A percentile compares a stretch with the other conserved stretches of the same genome.
Conservation (phyloP, 2,888 invertebrate species). For the Vesta saturnalis region DNA sequence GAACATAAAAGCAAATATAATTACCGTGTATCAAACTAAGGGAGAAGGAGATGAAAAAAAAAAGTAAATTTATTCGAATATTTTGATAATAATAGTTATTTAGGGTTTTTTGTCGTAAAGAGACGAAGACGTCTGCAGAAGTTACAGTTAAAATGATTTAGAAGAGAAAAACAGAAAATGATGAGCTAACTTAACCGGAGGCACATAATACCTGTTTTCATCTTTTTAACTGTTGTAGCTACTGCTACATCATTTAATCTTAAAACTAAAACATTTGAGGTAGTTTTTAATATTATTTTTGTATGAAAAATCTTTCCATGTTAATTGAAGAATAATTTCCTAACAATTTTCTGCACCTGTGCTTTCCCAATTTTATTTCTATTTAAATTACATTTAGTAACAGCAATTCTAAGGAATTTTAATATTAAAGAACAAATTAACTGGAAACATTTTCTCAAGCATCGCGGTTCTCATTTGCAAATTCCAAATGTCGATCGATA, state of each 20-base stretch:
- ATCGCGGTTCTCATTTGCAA: no score
- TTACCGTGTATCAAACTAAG: constrained; percentile 6
- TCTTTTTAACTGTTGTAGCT: constrained; percentile 28
- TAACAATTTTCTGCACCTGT: neutral
- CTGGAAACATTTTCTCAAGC: no score
- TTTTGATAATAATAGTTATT: constrained; percentile 17
- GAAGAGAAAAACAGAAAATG: no score
- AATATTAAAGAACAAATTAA: no score
- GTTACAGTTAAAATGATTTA: constrained; percentile 7
- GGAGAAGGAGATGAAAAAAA: neutral
- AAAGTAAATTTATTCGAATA: constrained; percentile 16
- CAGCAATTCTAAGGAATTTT: no score
- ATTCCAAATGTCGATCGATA: no score
- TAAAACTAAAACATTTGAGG: no score
- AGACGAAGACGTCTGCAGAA: no score
- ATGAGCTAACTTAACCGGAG: constrained; percentile 17
- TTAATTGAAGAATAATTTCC: no score
- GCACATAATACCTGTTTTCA: constrained; percentile 35
- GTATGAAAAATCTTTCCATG: no score
- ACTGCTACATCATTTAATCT: constrained; percentile 18
- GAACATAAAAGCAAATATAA: constrained; percentile 28
- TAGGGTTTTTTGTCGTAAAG: no score
- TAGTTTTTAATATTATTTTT: no score
- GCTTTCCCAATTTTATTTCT: neutral
- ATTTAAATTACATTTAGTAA: neutral